Evolutionary conservation across 2,113 vertebrate species (phyloP).

Genomic region (Zingel zingel): DNA sequence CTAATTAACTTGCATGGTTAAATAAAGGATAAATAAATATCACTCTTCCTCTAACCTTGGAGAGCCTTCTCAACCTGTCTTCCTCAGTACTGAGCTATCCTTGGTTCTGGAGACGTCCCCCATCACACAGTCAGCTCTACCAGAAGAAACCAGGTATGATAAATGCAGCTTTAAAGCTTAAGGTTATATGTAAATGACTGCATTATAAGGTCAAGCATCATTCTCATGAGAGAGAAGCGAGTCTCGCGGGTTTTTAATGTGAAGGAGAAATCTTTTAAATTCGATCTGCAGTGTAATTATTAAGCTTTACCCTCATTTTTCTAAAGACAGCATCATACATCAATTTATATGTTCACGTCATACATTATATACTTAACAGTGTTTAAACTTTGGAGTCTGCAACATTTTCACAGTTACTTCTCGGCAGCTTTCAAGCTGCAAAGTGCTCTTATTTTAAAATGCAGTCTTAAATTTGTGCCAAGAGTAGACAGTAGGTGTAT

Average conservation of each 20-base stretch:
- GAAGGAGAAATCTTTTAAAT: constrained; percentile 22
- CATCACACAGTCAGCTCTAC: constrained; percentile 24
- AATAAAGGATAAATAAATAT: constrained; percentile 5
- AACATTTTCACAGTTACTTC: constrained; percentile 32
- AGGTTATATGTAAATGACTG: constrained; percentile 71
- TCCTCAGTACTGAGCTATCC: constrained; percentile 13
- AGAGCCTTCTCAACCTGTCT: constrained; percentile 2
- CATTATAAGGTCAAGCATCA: constrained; percentile 59
- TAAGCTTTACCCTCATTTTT: constrained; percentile 2
- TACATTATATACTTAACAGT: neutral
- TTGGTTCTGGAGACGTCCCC: constrained; percentile 20
- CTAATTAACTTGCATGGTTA: neutral
- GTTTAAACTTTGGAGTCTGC: constrained; percentile 22
- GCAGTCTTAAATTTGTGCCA: constrained; percentile 53
- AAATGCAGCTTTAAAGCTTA: constrained; percentile 45
- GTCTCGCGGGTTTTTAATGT: constrained; percentile 37
- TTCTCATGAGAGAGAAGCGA: constrained; percentile 18
- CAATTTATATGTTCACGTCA: neutral
- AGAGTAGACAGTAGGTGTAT: constrained; percentile 58
- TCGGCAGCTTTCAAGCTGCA: constrained; percentile 28
- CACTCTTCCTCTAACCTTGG: neutral
- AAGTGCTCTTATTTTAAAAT: constrained; percentile 58
- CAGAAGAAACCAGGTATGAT: constrained; percentile 19
- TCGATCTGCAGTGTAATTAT: constrained; percentile 26
- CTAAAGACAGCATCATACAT: constrained; percentile 7